Evolutionary conservation across 2,888 invertebrate species (phyloP), one percentile per base, ranked within the genome.

Genomic region (Conistra vaccinii): DNA sequence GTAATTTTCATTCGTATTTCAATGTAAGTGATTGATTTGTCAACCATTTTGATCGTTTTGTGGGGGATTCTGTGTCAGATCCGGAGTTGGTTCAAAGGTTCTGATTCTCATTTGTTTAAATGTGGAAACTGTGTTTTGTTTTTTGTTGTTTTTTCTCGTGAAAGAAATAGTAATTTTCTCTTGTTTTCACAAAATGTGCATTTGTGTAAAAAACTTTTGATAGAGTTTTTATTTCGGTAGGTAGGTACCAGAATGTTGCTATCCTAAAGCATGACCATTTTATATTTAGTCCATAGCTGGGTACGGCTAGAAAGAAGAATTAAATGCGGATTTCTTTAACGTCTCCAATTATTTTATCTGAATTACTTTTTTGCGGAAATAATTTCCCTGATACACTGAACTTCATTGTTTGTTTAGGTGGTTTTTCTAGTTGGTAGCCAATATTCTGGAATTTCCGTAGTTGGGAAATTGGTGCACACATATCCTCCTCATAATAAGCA

Each of bases 11-110:
- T 58, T 14, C 32, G 58, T 69, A 53, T 39, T 17, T 57, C 6
- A 5, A 69, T 61, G 32, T 80, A 58, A 45, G 65, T 61, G 76
- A 69, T 69, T 72, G 68, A 78, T 79, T 76, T 78, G 63, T 57
- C 20, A 20, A 39, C 12, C 14, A 3, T 23, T 45, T 12, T 32
- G 29, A 12, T 53, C 9, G 48, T 48, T 39, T n/a, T 39, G 6
- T 39, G 0, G 1, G 1, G 45, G 32, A 39, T 70, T 69, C 57
- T 55, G 53, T 57, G 3, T 1, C 1, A 57, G 17, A 9, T 6
- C 9, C 3, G 2, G 10, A 5, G 17, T 45, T 35, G 10, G 17
- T 17, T 0, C 14, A 4, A 17, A 12, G 1, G n/a, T 23, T 14
- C 10, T 17, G 29, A 57, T 14, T 23, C 62, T 53, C 3, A 17